Evolutionary conservation across 2,888 invertebrate genomes (phyloP).

Genomic region (Marasmarcha lunaedactyla): DNA sequence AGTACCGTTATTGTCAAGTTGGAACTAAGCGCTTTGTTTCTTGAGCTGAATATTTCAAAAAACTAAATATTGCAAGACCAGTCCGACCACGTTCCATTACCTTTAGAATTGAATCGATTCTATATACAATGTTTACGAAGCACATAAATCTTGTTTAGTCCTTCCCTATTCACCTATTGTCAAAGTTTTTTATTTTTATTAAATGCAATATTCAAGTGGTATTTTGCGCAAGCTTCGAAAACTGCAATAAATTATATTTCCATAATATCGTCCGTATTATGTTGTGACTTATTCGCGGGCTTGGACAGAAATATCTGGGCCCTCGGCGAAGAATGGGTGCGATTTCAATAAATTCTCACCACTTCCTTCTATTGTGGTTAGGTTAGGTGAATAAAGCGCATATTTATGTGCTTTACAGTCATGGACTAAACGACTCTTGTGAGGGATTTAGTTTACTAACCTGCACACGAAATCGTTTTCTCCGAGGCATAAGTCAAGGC

Average conservation of each 20-base stretch:
- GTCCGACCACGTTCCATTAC: too few relatives aligned
- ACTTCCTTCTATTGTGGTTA: conserved; percentile 37
- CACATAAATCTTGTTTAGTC: conserved; percentile 23
- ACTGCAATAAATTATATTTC: conserved; percentile 1
- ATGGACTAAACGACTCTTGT: background rate
- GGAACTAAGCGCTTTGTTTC: too few relatives aligned
- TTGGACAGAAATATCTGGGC: conserved; percentile 8
- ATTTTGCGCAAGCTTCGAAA: background rate
- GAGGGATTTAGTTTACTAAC: conserved; percentile 63
- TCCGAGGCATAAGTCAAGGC: conserved; percentile 89
- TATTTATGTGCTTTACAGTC: conserved; percentile 22
- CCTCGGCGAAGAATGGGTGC: conserved; percentile 23
- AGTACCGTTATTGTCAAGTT: too few relatives aligned
- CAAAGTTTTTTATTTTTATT: conserved; percentile 5
- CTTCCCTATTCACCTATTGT: conserved; percentile 15
- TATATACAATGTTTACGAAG: conserved; percentile 21
- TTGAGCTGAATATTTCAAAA: too few relatives aligned
- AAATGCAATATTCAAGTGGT: background rate
- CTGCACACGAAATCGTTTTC: conserved; percentile 94
- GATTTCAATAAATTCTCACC: conserved; percentile 37
- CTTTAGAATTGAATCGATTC: conserved; percentile 24
- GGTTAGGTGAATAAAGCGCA: conserved; percentile 28
- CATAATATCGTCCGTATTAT: background rate
- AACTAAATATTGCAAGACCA: too few relatives aligned
- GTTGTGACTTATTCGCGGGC: conserved; percentile 1